Percentiles rank a stretch among this genome's conserved stretches.
Evolutionary conservation across 2,113 vertebrate species (phyloP).

Genomic region (Mastomys natalensis): DNA sequence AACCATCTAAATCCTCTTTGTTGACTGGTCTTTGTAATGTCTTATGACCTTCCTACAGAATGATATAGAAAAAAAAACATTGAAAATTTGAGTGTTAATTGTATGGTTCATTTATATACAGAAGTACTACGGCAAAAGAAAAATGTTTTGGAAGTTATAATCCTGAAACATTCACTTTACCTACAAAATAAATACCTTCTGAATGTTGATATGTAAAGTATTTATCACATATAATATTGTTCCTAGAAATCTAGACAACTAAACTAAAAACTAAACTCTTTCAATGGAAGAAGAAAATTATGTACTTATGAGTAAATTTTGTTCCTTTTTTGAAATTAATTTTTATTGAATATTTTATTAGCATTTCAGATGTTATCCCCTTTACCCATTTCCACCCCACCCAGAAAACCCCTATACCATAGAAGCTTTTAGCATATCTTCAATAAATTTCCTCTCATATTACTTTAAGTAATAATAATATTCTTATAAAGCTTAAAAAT

Average conservation of each 20-base stretch:
- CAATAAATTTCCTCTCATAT: not conserved
- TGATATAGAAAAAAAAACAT: not conserved
- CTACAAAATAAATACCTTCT: not conserved
- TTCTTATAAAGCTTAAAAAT: not conserved
- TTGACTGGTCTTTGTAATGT: constrained; percentile 36
- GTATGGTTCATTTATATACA: not conserved
- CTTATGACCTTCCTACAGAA: constrained; percentile 49
- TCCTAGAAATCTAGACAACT: not conserved
- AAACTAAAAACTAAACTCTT: not conserved
- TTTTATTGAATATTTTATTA: too few relatives aligned
- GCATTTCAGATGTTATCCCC: too few relatives aligned
- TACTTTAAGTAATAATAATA: not conserved
- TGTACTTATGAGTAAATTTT: not conserved
- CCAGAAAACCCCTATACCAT: too few relatives aligned
- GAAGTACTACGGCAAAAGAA: constrained; percentile 35
- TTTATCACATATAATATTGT: not conserved
- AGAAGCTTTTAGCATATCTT: not conserved
- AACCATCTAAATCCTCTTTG: constrained; percentile 65
- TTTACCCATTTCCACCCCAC: too few relatives aligned
- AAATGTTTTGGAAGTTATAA: not conserved
- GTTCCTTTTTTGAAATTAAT: too few relatives aligned
- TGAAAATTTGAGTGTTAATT: constrained; percentile 17
- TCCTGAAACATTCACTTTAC: constrained; percentile 15
- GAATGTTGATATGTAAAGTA: not conserved
- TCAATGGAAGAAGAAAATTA: not conserved